Percentiles rank a stretch among this genome's conserved stretches.
Conservation (phyloP, 1,140 invertebrate genomes). For the Eufriesea mexicana region DNA sequence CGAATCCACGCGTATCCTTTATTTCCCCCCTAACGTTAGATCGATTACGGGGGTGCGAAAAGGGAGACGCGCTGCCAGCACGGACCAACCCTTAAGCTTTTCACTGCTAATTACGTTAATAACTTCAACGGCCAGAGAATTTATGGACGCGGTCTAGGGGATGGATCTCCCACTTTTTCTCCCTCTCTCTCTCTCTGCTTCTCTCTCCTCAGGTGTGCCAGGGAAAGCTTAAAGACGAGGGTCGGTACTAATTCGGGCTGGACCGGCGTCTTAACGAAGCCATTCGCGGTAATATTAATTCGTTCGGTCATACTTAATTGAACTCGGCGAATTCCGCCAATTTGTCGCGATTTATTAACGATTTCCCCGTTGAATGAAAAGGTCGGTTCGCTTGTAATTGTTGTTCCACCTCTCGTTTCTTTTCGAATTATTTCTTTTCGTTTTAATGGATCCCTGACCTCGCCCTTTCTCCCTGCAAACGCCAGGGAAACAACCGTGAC, state of each 20-base stretch:
- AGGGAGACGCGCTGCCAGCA: background rate
- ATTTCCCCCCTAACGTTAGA: conserved; percentile 45
- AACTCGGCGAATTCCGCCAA: background rate
- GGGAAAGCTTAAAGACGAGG: conserved; percentile 4
- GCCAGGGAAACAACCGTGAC: too few species aligned
- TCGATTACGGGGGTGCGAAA: conserved; percentile 23
- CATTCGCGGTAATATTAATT: conserved; percentile 36
- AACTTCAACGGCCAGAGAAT: conserved; percentile 36
- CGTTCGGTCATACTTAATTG: conserved; percentile 31
- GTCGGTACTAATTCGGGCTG: conserved; percentile 9
- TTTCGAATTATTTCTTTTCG: too few species aligned
- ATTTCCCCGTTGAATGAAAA: background rate
- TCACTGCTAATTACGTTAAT: conserved; percentile 55
- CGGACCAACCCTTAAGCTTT: conserved; percentile 11
- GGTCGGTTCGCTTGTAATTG: background rate
- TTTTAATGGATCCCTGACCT: background rate
- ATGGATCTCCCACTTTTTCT: background rate
- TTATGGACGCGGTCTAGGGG: conserved; percentile 4
- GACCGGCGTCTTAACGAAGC: conserved; percentile 30
- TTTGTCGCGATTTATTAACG: conserved; percentile 42
- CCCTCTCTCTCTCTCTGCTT: background rate
- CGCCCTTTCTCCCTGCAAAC: background rate
- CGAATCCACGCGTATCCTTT: conserved; percentile 52
- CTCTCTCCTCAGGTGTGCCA: too few species aligned
- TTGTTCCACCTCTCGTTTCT: background rate